These are phyloP conservation scores for Carassius auratus DNA, from an alignment of 2,113 vertebrate genomes.

Conservation along the genomic window DNA sequence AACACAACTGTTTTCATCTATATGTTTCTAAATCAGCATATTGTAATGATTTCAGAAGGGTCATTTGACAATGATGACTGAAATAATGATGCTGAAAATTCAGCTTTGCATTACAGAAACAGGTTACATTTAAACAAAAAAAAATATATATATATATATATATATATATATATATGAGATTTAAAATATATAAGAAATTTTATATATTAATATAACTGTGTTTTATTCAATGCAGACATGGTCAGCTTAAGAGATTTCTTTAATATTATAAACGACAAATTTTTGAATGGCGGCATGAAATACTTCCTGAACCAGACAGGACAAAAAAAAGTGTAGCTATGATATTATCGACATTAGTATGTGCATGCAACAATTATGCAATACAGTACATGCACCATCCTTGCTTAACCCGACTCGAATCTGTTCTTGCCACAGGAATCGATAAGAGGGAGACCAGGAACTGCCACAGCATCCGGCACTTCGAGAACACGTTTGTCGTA, in stretches of 20 bases:
- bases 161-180: too few relatives aligned
- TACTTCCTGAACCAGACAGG: not conserved
- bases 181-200: too few relatives aligned
- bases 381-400: not conserved
- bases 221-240: not conserved
- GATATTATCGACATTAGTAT: not conserved
- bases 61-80: not conserved
- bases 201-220: not conserved
- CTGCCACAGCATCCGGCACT: conserved; percentile 90
- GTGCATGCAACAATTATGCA: not conserved
- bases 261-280: not conserved
- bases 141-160: too few relatives aligned
- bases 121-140: not conserved
- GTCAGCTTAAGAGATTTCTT: not conserved
- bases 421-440: conserved; percentile 75
- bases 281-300: not conserved
- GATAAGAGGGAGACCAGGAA: conserved; percentile 80
- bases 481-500: conserved; percentile 93
- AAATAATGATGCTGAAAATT: not conserved
- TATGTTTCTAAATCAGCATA: not conserved
- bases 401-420: not conserved
- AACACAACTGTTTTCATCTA: not conserved
- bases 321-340: not conserved
- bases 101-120: not conserved
- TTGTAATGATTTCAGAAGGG: not conserved